Base-by-base conservation (phyloP, 2,113 vertebrate genomes). In the Python bivittatus region DNA sequence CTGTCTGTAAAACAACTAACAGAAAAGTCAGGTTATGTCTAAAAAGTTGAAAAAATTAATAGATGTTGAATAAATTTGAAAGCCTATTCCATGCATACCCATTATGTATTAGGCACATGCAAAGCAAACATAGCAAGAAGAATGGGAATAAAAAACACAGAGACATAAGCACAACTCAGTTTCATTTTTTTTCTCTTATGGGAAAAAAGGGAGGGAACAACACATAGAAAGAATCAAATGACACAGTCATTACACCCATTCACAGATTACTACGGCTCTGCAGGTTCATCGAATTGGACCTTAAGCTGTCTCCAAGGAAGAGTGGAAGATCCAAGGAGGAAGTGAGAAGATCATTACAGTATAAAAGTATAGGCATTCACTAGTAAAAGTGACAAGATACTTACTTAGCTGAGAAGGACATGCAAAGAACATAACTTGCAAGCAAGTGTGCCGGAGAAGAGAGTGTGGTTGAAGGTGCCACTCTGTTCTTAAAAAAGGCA, bases 1-100 rank as follows among this genome's bases (percentile, higher is more conserved):
- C 98, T 17, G 98, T 99, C 98, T 99, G 98, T 92, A 99, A 97
- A 94, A 99, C 97, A 97, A 99, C 99, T 99, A 94, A 68, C 93
- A 95, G 95, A 92, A 94, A 95, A 54, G 95, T 48, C 90, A 93
- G 86, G 92, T 95, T 97, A 93, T 96, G 95, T 95, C 91, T 91
- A 94, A 79, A 79, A 91, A 52, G 2, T 86, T 90, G 25, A 88
- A 91, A 61, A 88, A 9, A 17, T 85, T n/a, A 17, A 93, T 91
- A 92, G 72, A 95, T 93, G n/a, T 44, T 90, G 93, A 38, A 6
- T 10, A 92, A 88, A n/a, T 44, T 17, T 87, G 92, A 72, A 93
- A 93, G 60, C 22, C 9, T 48, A 92, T 0, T 33, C 86, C 6
- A 89, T 29, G 68, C 48, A 85, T 5, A 60, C 20, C 87, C 29